These are phyloP conservation scores for Philonicus albiceps DNA, from an alignment of 2,888 invertebrate species.

Conservation along the genomic window DNA sequence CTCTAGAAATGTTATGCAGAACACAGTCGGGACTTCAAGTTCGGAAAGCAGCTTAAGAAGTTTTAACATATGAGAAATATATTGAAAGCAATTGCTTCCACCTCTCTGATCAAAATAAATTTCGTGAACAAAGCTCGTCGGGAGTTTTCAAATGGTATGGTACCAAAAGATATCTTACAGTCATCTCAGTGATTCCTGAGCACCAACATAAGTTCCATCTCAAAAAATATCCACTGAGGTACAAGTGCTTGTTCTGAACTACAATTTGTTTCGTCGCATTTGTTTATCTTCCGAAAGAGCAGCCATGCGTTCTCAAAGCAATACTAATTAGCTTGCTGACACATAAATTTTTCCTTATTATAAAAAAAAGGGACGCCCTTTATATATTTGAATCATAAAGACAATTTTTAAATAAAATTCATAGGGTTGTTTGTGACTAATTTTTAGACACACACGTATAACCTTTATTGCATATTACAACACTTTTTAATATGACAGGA, in stretches of 20 bases:
- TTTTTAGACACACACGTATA: too few species aligned
- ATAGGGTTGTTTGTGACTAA: too few species aligned
- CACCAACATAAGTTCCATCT: neutral
- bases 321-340: neutral
- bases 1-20: neutral
- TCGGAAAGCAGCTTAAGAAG: conserved; percentile 2
- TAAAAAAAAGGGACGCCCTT: neutral
- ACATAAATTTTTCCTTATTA: neutral
- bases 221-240: neutral
- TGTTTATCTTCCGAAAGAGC: neutral
- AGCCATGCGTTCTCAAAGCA: neutral
- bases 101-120: neutral
- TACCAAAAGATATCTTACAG: neutral
- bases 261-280: too few species aligned
- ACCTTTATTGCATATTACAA: too few species aligned
- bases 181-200: neutral
- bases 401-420: too few species aligned
- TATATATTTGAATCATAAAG: neutral
- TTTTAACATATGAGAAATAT: conserved; percentile 6
- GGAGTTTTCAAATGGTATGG: neutral
- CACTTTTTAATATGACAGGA: too few species aligned
- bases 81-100: neutral
- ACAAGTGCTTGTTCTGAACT: neutral
- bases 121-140: neutral
- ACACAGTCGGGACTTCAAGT: neutral